A percentile compares a stretch with the other conserved stretches of the same genome.
These are phyloP conservation scores for Knipowitschia caucasica DNA, from an alignment of 2,797 vertebrate genomes.

Conservation along the genomic window DNA sequence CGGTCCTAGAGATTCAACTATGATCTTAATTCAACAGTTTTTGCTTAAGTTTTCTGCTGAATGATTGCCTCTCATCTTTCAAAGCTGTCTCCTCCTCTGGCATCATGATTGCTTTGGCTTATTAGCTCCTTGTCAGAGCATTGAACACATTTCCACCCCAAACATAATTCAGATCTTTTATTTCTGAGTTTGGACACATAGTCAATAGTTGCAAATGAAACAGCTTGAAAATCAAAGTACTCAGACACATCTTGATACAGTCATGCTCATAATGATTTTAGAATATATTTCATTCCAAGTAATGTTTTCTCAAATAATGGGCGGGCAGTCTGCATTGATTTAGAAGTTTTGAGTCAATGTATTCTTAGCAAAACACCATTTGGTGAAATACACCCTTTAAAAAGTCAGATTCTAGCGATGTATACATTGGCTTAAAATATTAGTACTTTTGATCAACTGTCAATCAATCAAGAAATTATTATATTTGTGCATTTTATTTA, in stretches of 20 bases:
- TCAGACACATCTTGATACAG: constrained; percentile 11
- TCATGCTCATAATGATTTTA: not conserved
- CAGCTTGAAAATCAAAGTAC: constrained; percentile 1
- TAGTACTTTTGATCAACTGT: not conserved
- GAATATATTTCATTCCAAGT: not conserved
- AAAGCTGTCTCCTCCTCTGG: not conserved
- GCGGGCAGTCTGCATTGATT: not conserved
- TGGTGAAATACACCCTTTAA: not conserved
- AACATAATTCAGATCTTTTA: constrained; percentile 19
- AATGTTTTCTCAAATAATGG: constrained; percentile 6
- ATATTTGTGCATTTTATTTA: no score
- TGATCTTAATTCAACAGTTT: not conserved
- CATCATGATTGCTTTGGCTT: constrained; percentile 13
- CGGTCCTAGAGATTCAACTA: not conserved
- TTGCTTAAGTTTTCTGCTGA: not conserved
- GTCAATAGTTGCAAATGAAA: constrained; percentile 18
- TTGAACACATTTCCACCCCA: constrained; percentile 7
- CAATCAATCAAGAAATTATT: no score
- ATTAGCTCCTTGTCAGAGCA: constrained; percentile 4
- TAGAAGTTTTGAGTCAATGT: not conserved
- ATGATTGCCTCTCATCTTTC: constrained; percentile 6
- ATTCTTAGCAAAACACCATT: not conserved
- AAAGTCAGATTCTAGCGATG: not conserved
- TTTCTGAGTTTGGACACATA: constrained; percentile 13
- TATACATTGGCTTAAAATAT: not conserved